phyloP scores from a whole-genome alignment of 2,888 invertebrate species.

The Pseudeuparius sepicola region DNA sequence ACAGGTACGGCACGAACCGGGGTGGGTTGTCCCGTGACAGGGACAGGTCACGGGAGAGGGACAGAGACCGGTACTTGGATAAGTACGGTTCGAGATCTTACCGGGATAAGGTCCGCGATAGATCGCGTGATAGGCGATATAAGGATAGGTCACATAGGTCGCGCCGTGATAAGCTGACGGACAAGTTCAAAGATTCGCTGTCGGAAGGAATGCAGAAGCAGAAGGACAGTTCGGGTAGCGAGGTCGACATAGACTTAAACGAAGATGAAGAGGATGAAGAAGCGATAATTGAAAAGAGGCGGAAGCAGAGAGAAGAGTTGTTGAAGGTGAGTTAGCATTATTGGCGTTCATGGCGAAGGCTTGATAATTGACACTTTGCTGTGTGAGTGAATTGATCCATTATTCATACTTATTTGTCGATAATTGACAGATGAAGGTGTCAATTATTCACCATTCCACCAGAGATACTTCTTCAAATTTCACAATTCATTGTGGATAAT shows the following conservation, averaged over 20 bases:
- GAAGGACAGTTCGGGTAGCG: constrained; percentile 60
- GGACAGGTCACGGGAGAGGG: constrained; percentile 33
- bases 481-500: too few relatives aligned
- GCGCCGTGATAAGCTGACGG: constrained; percentile 36
- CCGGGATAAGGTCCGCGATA: constrained; percentile 33
- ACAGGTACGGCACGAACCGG: too few relatives aligned
- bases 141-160: constrained; percentile 19
- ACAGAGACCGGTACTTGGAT: constrained; percentile 21
- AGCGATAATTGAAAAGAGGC: constrained; percentile 77
- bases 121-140: constrained; percentile 34
- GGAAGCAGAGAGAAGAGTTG: constrained; percentile 80
- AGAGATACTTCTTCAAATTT: too few relatives aligned
- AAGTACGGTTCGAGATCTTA: too few relatives aligned
- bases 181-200: constrained; percentile 60
- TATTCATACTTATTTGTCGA: constrained; percentile 3
- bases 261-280: constrained; percentile 89
- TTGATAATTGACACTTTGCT: too few relatives aligned
- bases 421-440: too few relatives aligned
- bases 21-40: too few relatives aligned
- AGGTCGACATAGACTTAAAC: constrained; percentile 63
- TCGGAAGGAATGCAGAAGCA: constrained; percentile 71
- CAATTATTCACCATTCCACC: too few relatives aligned
- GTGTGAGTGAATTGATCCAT: too few relatives aligned
- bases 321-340: constrained; percentile 64
- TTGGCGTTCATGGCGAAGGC: too few relatives aligned